Base-by-base conservation (phyloP, 1,140 invertebrate species). In the Chionoecetes opilio region DNA sequence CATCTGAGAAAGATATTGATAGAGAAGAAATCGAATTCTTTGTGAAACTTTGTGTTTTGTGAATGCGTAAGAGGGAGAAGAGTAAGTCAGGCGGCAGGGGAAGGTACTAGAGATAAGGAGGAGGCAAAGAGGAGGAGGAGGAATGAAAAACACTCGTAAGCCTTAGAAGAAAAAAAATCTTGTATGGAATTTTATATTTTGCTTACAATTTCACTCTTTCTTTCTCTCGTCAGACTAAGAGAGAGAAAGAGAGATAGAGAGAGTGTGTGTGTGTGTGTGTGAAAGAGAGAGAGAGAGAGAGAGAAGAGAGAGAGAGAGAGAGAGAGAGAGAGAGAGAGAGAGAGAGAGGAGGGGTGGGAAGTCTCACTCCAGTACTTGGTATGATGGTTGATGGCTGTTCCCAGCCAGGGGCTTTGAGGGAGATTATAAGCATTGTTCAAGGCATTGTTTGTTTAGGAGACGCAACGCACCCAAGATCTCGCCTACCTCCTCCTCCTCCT, bases 11-110 rank as follows among this genome's bases (percentile, higher is more conserved):
- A 75, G n/a, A 75, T 75, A 75, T n/a, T 75, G 63, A n/a, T 75
- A 75, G 63, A 75, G n/a, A n/a, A 75, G 63, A 75, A 75, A 75
- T 75, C 63, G 63, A 75, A 75, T 75, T 26, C 63, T 75, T 75
- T 75, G 63, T n/a, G 63, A 21, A 75, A 75, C 63, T 2, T 21
- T 8, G 63, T 75, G 63, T 75, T 75, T n/a, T 75, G 21, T n/a
- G n/a, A 75, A 75, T 17, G 63, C n/a, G 63, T 5, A 21, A 21
- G 63, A n/a, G 63, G n/a, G 63, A 75, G 11, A 75, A n/a, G 63
- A 75, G 63, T 5, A 75, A n/a, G 63, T 21, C 21, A 75, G 11
- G 63, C 63, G 21, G n/a, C 21, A 75, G 63, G 63, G 63, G 41
- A 46, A 46, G 41, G 14, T 8, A 46, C 5, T 5, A 46, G 5